Evolutionary conservation across 2,888 invertebrate genomes (phyloP), one percentile per base, ranked within the genome.

Genomic region (Drosophila pegasa): DNA sequence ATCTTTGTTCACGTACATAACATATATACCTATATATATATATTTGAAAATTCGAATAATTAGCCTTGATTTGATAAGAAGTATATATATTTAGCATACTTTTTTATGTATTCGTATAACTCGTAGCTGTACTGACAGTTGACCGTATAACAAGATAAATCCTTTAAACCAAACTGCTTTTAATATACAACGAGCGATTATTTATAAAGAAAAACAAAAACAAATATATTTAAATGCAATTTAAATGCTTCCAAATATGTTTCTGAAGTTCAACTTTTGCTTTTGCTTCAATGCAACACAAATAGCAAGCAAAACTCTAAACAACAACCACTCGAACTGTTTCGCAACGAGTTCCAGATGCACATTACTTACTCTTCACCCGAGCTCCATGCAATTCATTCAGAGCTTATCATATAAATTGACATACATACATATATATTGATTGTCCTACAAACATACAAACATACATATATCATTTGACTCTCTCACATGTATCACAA

Each of bases 401-500:
- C 67, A 48, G 70, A 65, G 81, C 81, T 87, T 87, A 87, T 87
- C 81, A 87, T 81, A 78, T 81, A 81, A 81, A 87, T 81, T 81
- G 75, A 87, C 86, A 79, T 71, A 35, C 10, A 87, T 33, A 37
- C 18, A 80, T 80, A 78, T 68, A 38, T 37, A 87, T 33, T 33
- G 22, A 81, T 81, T 81, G 75, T 87, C 86, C 77, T 71, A 56
- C 74, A 47, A 29, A 45, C 25, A 45, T 14, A 48, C 22, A 41
- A 7, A 22, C 22, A 22, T 5, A 22, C 45, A 59, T 51, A 43
- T 45, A 40, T 51, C 41, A 40, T 18, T 14, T 37, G 38, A 55
- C 51, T 56, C 50, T 47, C 60, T 40, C 57, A 38, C 45, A 66
- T 48, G 20, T 25, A 35, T 66, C 66, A 76, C 37, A 35, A 14